Base-by-base conservation (phyloP, 2,888 invertebrate species). In the Trachelus tabidus region DNA sequence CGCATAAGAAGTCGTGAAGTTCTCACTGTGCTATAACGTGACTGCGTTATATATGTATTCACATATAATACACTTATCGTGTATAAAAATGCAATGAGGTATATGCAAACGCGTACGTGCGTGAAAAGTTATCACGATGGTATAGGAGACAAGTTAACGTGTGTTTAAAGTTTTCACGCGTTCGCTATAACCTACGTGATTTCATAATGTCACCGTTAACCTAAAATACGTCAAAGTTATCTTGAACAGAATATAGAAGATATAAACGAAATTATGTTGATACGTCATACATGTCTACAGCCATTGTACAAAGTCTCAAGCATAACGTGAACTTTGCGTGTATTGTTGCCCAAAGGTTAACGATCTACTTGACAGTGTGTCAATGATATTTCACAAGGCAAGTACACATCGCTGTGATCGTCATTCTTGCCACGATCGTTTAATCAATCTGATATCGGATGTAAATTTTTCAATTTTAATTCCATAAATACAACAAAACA, bases 321-420 rank as follows among this genome's bases (percentile, higher is more conserved):
- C 78, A 34, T 80, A 76, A 79, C 77, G 79, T 69, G 78, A 80
- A 78, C 76, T 78, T 76, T 75, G 33, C 69, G 31, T 34, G 75
- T 74, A 80, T 78, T 80, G 80, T 80, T 76, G 71, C 12, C 71
- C 31, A 71, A 71, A 71, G 71, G 71, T 71, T 71, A 71, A 71
- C 30, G 4, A 30, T 34, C 71, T 71, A 71, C 12, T 33, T 34
- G 71, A 34, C 71, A 34, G 33, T 15, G 23, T 34, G 71, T 71
- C 71, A 71, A 34, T 71, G 71, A 71, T 71, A 34, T 71, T 71
- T 71, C 1, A 31, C 30, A 12, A 31, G 71, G 71, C 71, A 23
- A 30, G 9, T 71, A 23, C 12, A 12, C 15, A 31, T 6, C 30
- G 71, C 23, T 11, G 3, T 71, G 30, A 15, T 71, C 11, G 15